A percentile compares a stretch with the other conserved stretches of the same genome.
These are phyloP conservation scores for Hippocampus abdominalis DNA, from an alignment of 2,113 vertebrate species.

Conservation along the genomic window DNA sequence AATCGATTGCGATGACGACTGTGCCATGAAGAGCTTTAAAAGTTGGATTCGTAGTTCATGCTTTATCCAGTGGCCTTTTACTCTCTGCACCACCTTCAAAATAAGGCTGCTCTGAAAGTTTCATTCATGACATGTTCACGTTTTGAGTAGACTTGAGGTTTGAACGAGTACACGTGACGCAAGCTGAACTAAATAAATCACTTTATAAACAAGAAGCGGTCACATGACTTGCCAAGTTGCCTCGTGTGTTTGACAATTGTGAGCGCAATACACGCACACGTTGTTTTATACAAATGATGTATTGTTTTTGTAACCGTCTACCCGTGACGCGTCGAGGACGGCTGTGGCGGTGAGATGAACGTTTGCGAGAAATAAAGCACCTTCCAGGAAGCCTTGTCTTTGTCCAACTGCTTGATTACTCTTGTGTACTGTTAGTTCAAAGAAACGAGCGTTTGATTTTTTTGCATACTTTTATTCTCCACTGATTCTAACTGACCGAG, in stretches of 20 bases:
- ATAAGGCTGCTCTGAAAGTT: conserved; percentile 22
- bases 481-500: too few species aligned
- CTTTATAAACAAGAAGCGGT: conserved; percentile 24
- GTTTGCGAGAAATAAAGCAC: conserved; percentile 69
- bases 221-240: conserved; percentile 26
- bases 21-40: conserved; percentile 57
- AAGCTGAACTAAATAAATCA: conserved; percentile 16
- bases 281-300: conserved; percentile 62
- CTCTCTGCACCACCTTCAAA: conserved; percentile 23
- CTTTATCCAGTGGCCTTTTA: conserved; percentile 59
- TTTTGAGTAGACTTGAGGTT: conserved; percentile 7
- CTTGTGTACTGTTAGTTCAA: neutral
- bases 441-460: too few species aligned
- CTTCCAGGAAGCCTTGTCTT: conserved; percentile 32
- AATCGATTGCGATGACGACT: conserved; percentile 38
- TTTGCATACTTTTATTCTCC: too few species aligned
- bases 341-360: conserved; percentile 36
- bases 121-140: conserved; percentile 24
- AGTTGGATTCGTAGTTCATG: conserved; percentile 6
- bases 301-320: conserved; percentile 62
- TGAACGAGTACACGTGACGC: conserved; percentile 18
- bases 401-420: neutral
- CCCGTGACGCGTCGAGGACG: conserved; percentile 49
- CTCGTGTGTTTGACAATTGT: conserved; percentile 53
- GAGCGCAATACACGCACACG: conserved; percentile 52